phyloP scores from a whole-genome alignment of 2,113 vertebrate genomes.

The Lipotes vexillifer region DNA sequence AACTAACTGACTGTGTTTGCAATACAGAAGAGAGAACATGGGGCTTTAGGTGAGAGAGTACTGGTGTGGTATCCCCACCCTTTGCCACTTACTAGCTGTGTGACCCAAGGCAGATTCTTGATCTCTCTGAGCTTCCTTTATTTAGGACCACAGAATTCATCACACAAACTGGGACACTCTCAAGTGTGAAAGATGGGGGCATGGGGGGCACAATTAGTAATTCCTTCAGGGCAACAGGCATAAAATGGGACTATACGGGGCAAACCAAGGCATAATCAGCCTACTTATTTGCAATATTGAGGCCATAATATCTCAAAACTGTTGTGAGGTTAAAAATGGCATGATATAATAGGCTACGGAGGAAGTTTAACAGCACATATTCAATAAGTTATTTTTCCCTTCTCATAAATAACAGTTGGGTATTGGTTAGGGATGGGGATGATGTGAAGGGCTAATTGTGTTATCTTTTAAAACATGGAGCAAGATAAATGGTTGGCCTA shows the following conservation, averaged over 20 bases:
- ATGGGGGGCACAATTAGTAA: not conserved
- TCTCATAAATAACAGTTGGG: not conserved
- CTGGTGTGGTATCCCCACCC: accelerated
- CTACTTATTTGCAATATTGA: not conserved
- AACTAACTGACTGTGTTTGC: not conserved
- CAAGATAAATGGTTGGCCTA: not conserved
- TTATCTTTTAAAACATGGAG: not conserved
- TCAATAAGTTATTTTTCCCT: not conserved
- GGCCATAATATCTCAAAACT: not conserved
- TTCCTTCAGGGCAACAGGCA: not conserved
- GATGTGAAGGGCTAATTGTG: not conserved
- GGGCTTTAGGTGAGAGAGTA: not conserved
- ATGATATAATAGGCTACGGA: not conserved
- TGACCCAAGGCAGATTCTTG: not conserved
- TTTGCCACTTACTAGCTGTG: not conserved
- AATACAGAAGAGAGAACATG: not conserved
- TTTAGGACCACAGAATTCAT: not conserved
- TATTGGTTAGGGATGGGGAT: not conserved
- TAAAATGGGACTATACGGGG: not conserved
- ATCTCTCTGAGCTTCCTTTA: not conserved
- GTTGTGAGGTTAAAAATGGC: not conserved
- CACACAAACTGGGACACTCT: not conserved
- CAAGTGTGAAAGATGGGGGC: not conserved
- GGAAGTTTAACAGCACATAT: not conserved
- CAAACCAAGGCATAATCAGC: not conserved